phyloP scores from a whole-genome alignment of 2,113 vertebrate species.

The Picathartes gymnocephalus region DNA sequence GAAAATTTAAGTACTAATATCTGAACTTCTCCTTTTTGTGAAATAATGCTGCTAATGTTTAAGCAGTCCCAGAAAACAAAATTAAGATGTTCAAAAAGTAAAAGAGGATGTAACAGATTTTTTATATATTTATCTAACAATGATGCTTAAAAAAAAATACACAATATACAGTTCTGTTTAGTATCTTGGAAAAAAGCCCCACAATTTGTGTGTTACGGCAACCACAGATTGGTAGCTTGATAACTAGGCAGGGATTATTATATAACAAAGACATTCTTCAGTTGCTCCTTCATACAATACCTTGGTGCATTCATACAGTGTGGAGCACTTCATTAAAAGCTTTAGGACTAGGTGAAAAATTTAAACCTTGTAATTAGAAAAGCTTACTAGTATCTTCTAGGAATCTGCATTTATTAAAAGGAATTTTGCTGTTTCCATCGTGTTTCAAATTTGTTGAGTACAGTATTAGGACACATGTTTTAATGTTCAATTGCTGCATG shows the following conservation, averaged over 20 bases:
- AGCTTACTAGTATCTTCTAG: neutral
- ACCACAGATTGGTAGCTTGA: neutral
- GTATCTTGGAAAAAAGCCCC: neutral
- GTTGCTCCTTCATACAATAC: neutral
- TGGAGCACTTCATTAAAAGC: neutral
- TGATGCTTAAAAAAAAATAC: neutral
- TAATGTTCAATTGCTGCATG: neutral
- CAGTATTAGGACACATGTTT: neutral
- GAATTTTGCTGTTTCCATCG: neutral
- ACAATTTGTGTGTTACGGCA: neutral
- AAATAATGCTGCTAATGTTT: neutral
- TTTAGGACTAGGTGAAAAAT: neutral
- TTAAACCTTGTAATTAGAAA: neutral
- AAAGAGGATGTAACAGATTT: neutral
- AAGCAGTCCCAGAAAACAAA: neutral
- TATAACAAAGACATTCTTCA: neutral
- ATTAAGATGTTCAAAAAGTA: neutral
- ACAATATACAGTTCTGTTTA: neutral
- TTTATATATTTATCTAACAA: neutral
- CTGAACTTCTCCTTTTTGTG: neutral
- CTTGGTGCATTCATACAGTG: neutral
- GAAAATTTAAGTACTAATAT: neutral
- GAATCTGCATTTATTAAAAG: neutral
- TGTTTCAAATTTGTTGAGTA: neutral
- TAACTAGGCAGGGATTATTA: neutral